Base-by-base conservation (phyloP, 2,888 invertebrate species). In the Apamea anceps region DNA sequence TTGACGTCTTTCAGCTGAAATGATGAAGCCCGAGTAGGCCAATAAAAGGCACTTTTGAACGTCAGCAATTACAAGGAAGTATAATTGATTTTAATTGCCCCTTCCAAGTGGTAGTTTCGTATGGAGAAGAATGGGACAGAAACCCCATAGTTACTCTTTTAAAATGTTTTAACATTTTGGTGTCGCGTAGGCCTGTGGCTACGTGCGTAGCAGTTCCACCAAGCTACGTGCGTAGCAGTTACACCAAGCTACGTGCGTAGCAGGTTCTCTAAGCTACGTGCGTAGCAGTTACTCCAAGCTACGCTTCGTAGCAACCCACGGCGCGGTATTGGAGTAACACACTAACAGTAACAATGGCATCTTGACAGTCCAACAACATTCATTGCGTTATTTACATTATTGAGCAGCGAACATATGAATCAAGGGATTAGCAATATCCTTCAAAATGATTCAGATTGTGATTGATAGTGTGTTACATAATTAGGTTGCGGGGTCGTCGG, bases 151-250 rank as follows among this genome's bases (percentile, higher is more conserved):
- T 45, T 12, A 28, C 21, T 68, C 12, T 28, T 21, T 48, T 21
- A 48, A 68, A 68, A 21, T 68, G 48, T 28, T 68, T 68, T 37
- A 42, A 0, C 4, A n/a, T 32, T 48, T 54, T 1, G 21, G 10
- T 13, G 10, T 37, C 48, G 42, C 60, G 60, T 72, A 60, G 57
- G 21, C 57, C 12, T 25, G 21, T n/a, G 1, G 62, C 82, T 82
- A 54, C 48, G 71, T 62, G 8, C 54, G 57, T 72, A 63, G 65
- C 42, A 7, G 42, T 42, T 37, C 5, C 37, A 6, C 6, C 37
- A 37, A 37, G 37, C 37, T 37, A 71, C 51, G 72, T 32, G 71
- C 70, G 71, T 79, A 54, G 79, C n/a, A 51, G 32, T 32, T 37
- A 37, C 37, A 37, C 37, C 37, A 37, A 37, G 37, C 42, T 42